Conservation (phyloP, 2,888 invertebrate genomes). For the Philereme transversata region DNA sequence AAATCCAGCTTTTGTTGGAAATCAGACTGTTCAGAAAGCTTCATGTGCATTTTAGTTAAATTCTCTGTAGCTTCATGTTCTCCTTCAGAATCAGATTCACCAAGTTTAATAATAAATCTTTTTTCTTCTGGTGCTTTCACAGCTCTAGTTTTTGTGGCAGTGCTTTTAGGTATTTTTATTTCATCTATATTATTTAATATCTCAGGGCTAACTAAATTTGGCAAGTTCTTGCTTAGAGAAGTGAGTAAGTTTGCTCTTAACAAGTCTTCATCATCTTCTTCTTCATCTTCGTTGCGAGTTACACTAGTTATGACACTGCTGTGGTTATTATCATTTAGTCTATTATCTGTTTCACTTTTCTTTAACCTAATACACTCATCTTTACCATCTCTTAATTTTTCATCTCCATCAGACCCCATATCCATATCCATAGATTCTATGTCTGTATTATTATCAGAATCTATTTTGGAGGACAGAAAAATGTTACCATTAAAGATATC, state of each 20-base stretch:
- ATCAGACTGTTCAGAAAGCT: slow-evolving; percentile 69
- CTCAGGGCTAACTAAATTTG: slow-evolving; percentile 62
- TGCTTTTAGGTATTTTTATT: slow-evolving; percentile 34
- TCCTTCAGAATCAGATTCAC: slow-evolving; percentile 77
- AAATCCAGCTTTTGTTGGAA: slow-evolving; percentile 75
- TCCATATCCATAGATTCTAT: slow-evolving; percentile 82
- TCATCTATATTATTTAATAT: slow-evolving; percentile 48
- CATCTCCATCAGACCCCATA: slow-evolving; percentile 74
- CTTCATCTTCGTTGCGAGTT: slow-evolving; percentile 57
- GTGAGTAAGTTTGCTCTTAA: slow-evolving; percentile 84
- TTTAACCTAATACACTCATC: slow-evolving; percentile 28
- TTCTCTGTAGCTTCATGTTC: slow-evolving; percentile 80
- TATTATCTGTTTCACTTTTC: slow-evolving; percentile 29
- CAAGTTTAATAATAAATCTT: slow-evolving; percentile 73
- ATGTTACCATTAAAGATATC: slow-evolving; percentile 52
- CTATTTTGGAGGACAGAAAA: slow-evolving; percentile 46
- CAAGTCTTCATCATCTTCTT: slow-evolving; percentile 85
- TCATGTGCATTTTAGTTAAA: slow-evolving; percentile 79
- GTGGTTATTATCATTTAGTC: slow-evolving; percentile 24
- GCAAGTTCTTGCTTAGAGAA: slow-evolving; percentile 84
- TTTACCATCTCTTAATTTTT: slow-evolving; percentile 60
- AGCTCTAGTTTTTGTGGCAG: slow-evolving; percentile 35
- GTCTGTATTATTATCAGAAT: slow-evolving; percentile 72
- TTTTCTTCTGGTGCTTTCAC: slow-evolving; percentile 57
- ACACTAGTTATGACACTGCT: slow-evolving; percentile 28